Conservation (phyloP, 1,140 invertebrate genomes). For the Calephelis nemesis region DNA sequence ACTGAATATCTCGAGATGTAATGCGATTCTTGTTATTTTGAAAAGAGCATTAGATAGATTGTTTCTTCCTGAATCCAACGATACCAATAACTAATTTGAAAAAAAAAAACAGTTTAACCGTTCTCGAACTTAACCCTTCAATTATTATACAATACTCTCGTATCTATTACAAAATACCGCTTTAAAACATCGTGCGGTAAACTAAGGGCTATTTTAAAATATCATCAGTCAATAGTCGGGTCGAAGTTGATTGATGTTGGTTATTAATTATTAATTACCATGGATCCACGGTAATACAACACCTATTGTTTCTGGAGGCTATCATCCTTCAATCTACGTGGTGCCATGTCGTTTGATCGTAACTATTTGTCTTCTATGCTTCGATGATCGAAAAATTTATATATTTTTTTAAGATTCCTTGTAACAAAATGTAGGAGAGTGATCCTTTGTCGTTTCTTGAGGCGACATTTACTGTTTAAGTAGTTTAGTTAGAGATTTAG, state of each 20-base stretch:
- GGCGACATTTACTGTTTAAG: too few species aligned
- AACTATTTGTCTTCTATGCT: slow-evolving; percentile 64
- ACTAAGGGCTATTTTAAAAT: slow-evolving; percentile 16
- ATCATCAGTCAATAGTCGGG: background rate
- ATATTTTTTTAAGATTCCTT: slow-evolving; percentile 3
- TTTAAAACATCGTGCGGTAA: background rate
- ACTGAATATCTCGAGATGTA: too few species aligned
- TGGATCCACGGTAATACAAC: slow-evolving; percentile 54
- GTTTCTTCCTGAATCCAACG: too few species aligned
- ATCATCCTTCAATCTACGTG: slow-evolving; percentile 66
- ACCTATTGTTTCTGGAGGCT: slow-evolving; percentile 61
- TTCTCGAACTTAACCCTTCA: too few species aligned
- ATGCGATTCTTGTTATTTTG: too few species aligned
- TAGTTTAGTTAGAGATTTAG: too few species aligned
- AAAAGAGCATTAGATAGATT: too few species aligned
- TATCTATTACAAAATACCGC: background rate
- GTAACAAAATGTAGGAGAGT: background rate
- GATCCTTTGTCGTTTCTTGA: too few species aligned
- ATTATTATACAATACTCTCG: background rate
- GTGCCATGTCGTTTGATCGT: slow-evolving; percentile 56
- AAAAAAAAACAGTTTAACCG: too few species aligned
- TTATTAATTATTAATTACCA: slow-evolving; percentile 69
- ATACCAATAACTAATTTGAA: too few species aligned
- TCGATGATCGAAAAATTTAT: slow-evolving; percentile 42
- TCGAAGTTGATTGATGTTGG: slow-evolving; percentile 53